A percentile compares a stretch with the other conserved stretches of the same genome.
phyloP scores from a whole-genome alignment of 2,888 invertebrate species.

The Malacosoma neustria region DNA sequence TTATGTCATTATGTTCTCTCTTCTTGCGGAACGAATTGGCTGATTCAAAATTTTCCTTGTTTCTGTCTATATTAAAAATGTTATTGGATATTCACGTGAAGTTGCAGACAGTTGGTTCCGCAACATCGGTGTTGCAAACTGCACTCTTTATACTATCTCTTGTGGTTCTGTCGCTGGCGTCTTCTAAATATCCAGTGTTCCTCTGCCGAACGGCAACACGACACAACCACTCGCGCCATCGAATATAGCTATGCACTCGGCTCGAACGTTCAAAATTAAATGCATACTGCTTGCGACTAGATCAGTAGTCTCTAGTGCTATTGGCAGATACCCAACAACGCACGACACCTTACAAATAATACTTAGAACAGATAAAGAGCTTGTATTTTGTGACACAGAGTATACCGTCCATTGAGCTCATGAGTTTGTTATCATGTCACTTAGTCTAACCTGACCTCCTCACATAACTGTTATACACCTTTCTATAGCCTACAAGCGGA shows the following conservation, averaged over 20 bases:
- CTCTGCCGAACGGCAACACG: constrained; percentile 52
- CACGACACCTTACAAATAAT: constrained; percentile 69
- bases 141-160: constrained; percentile 73
- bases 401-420: constrained; percentile 51
- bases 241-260: constrained; percentile 68
- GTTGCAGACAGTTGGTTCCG: constrained; percentile 41
- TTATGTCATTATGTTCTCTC: constrained; percentile 66
- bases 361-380: constrained; percentile 69
- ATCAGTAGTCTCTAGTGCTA: constrained; percentile 72
- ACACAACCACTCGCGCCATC: constrained; percentile 64
- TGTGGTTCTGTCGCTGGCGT: constrained; percentile 71
- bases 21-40: constrained; percentile 47
- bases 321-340: constrained; percentile 70
- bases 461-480: constrained; percentile 74
- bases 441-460: constrained; percentile 64
- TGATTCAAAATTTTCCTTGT: constrained; percentile 12
- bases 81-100: constrained; percentile 3
- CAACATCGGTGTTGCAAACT: constrained; percentile 72
- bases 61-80: not conserved
- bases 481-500: constrained; percentile 74
- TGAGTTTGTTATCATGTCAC: constrained; percentile 56
- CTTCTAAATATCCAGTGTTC: constrained; percentile 63
- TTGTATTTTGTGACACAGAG: constrained; percentile 75
- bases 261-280: constrained; percentile 68
- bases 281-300: constrained; percentile 73